Conservation (phyloP, 2,113 vertebrate genomes). For the Triplophysa rosa region DNA sequence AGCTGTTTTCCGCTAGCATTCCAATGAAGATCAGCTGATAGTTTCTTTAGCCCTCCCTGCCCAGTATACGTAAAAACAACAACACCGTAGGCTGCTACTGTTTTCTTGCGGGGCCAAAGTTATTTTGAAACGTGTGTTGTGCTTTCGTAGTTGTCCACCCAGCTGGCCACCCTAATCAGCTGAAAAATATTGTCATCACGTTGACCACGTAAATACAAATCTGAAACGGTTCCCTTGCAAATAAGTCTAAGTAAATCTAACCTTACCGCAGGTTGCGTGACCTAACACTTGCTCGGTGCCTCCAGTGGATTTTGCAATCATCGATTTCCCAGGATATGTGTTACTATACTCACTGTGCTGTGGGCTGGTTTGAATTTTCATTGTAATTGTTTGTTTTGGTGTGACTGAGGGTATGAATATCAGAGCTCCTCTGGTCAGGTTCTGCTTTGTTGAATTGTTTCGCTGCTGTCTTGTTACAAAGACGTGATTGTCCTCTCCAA, state of each 20-base stretch:
- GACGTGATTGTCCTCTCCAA: conserved; percentile 28
- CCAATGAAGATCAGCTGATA: conserved; percentile 29
- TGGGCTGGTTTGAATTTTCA: conserved; percentile 25
- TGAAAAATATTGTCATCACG: conserved; percentile 21
- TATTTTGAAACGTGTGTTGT: not conserved
- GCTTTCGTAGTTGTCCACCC: conserved; percentile 3
- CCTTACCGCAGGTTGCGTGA: not conserved
- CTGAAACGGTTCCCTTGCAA: not conserved
- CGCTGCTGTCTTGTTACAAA: conserved; percentile 31
- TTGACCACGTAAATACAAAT: not conserved
- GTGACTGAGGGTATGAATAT: conserved; percentile 29
- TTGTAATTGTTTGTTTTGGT: conserved; percentile 30
- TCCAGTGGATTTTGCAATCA: conserved; percentile 3
- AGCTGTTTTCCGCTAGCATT: conserved; percentile 27
- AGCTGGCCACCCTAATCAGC: not conserved
- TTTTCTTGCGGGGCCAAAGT: not conserved
- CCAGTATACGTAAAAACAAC: not conserved
- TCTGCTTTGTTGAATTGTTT: conserved; percentile 20
- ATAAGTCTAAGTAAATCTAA: not conserved
- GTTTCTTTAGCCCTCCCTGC: conserved; percentile 5
- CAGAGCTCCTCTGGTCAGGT: conserved; percentile 21
- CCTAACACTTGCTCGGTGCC: not conserved
- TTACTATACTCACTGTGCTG: not conserved
- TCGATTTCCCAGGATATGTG: conserved; percentile 54
- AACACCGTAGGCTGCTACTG: not conserved